These are phyloP conservation scores for Bolinopsis microptera DNA, from an alignment of 37 sponge, comb jelly and placozoan genomes.

Conservation along the genomic window DNA sequence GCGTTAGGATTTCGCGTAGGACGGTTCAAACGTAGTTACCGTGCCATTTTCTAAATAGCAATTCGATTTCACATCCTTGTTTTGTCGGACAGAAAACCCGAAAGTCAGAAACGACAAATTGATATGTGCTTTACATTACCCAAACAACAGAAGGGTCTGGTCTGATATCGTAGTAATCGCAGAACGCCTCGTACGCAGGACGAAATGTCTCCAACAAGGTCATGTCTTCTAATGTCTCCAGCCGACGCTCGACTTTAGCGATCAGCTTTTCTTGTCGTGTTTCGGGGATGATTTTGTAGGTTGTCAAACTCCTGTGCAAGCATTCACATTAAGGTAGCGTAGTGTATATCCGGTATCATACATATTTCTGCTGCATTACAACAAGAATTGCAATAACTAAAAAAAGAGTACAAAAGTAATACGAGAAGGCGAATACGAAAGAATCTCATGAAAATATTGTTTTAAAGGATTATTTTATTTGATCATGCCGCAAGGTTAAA, in stretches of 20 bases:
- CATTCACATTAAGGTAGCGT: background rate
- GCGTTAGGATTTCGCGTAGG: background rate
- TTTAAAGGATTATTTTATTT: too few species aligned
- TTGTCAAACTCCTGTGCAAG: slow-evolving; percentile 1
- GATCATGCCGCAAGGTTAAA: too few species aligned
- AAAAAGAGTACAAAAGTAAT: too few species aligned
- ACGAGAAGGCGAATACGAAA: too few species aligned
- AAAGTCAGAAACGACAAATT: too few species aligned
- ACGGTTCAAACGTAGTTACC: background rate
- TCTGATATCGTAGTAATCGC: background rate
- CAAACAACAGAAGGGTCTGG: background rate
- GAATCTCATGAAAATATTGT: too few species aligned
- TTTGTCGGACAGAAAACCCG: too few species aligned
- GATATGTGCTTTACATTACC: background rate
- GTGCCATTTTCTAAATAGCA: background rate
- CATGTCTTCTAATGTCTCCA: background rate
- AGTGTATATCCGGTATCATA: too few species aligned
- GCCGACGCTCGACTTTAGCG: background rate
- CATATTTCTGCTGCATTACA: too few species aligned
- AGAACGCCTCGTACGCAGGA: slow-evolving; percentile 60
- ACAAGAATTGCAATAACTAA: too few species aligned
- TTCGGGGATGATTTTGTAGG: slow-evolving; percentile 32
- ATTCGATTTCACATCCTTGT: background rate
- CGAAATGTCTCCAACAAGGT: slow-evolving; percentile 26
- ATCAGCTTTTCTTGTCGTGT: background rate